These are phyloP conservation scores for Cantharis nigra DNA, from an alignment of 2,888 invertebrate genomes.

Conservation along the genomic window DNA sequence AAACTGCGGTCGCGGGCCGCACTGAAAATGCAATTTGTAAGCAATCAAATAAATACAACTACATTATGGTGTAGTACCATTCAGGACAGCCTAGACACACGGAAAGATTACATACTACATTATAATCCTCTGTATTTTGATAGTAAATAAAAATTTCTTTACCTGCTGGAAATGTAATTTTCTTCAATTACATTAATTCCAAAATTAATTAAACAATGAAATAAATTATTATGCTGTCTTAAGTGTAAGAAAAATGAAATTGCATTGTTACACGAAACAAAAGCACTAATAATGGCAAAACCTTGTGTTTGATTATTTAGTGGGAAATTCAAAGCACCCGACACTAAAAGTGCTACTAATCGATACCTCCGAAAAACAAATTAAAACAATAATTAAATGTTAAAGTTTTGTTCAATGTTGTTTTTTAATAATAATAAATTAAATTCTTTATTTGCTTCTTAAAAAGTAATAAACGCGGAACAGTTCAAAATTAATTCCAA, in stretches of 20 bases:
- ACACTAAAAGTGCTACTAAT: background rate
- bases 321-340: background rate
- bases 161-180: background rate
- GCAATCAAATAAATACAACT: too few species aligned
- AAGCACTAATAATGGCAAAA: background rate
- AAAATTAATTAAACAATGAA: background rate
- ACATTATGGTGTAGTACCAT: too few species aligned
- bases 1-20: too few species aligned
- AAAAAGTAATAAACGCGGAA: background rate
- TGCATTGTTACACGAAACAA: background rate
- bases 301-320: background rate
- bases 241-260: background rate
- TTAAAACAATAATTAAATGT: background rate
- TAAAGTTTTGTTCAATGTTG: background rate
- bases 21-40: too few species aligned
- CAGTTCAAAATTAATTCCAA: background rate
- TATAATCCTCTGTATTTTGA: background rate
- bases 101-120: background rate
- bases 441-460: background rate
- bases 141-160: background rate
- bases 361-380: background rate
- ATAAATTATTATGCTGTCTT: background rate
- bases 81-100: too few species aligned
- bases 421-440: background rate
- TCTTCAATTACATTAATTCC: background rate